Conservation (phyloP, 2,113 vertebrate species). For the Gasterosteus aculeatus region DNA sequence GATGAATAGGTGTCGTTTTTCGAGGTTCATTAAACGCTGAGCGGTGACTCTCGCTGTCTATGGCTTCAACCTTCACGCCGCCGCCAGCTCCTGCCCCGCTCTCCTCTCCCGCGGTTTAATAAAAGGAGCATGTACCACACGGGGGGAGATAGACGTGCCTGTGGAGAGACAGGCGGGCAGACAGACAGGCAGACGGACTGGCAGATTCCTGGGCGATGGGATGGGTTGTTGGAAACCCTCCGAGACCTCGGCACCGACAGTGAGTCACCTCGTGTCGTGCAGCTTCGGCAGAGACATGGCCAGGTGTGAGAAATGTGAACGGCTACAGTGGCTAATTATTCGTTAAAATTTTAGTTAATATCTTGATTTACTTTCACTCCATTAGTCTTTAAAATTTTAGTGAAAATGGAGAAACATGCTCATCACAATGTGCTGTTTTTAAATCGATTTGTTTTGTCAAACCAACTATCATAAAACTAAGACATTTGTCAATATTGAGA, state of each 20-base stretch:
- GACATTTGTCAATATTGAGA: background rate
- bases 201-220: conserved; percentile 60
- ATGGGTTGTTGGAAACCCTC: conserved; percentile 61
- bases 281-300: conserved; percentile 17
- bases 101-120: conserved; percentile 43
- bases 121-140: conserved; percentile 58
- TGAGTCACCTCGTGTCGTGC: conserved; percentile 24
- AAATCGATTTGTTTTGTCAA: conserved; percentile 12
- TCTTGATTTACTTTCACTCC: background rate
- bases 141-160: conserved; percentile 65
- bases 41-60: conserved; percentile 60
- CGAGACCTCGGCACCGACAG: conserved; percentile 33
- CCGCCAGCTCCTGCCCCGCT: conserved; percentile 43
- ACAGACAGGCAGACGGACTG: conserved; percentile 46
- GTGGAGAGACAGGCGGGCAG: conserved; percentile 57
- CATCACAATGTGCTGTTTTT: background rate
- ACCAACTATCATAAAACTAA: background rate
- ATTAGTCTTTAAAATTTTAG: conserved; percentile 10
- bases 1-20: conserved; percentile 75
- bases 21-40: conserved; percentile 76
- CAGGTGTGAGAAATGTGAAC: background rate
- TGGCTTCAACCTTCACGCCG: conserved; percentile 76
- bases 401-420: background rate
- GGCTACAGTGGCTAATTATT: background rate
- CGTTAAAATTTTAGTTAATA: background rate